These are phyloP conservation scores for Anhinga rufa DNA, from an alignment of 2,113 vertebrate species.

Conservation along the genomic window DNA sequence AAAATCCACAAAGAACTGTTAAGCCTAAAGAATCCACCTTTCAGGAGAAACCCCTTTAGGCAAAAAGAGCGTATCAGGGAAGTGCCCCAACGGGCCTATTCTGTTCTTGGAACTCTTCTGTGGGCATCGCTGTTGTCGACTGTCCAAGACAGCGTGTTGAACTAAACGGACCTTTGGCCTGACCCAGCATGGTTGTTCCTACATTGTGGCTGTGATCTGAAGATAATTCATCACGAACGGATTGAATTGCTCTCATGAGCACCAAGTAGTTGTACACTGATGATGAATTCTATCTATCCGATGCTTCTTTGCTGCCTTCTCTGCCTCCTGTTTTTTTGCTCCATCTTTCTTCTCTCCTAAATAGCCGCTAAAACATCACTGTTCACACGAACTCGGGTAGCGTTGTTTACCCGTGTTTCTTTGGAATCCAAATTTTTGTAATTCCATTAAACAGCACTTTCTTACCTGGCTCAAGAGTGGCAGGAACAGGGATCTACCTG, in stretches of 20 bases:
- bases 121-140: rapidly evolving
- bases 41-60: background rate
- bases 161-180: background rate
- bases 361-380: background rate
- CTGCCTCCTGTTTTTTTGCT: background rate
- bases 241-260: background rate
- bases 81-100: background rate
- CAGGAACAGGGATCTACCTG: background rate
- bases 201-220: background rate
- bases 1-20: background rate
- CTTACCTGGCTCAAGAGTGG: background rate
- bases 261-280: background rate
- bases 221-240: background rate
- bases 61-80: background rate
- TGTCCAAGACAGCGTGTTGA: background rate
- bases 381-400: background rate
- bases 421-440: background rate
- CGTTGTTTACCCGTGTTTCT: rapidly evolving
- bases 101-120: background rate
- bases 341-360: background rate
- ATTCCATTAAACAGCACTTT: background rate
- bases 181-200: background rate
- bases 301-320: background rate
- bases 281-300: background rate
- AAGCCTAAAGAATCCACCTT: background rate